phyloP scores from a whole-genome alignment of 2,113 vertebrate species.

The Forbesichthys papilliferus region DNA sequence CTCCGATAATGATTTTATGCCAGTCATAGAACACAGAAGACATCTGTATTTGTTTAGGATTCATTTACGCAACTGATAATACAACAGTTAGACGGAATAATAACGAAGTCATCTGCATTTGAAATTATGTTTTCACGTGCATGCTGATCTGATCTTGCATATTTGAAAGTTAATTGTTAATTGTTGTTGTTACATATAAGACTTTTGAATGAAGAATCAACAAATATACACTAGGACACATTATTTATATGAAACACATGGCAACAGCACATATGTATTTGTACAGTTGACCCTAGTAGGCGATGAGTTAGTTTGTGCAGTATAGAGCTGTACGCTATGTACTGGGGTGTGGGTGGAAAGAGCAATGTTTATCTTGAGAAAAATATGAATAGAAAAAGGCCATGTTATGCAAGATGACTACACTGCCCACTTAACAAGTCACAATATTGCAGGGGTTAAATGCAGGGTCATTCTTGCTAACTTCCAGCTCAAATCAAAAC shows the following conservation, averaged over 20 bases:
- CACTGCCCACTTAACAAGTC: too few species aligned
- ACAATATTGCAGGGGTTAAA: too few species aligned
- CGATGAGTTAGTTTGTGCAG: background rate
- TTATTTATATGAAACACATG: background rate
- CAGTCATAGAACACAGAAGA: conserved; percentile 17
- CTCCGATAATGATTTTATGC: conserved; percentile 38
- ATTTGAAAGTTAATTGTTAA: conserved; percentile 30
- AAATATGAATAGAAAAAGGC: background rate
- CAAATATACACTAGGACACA: conserved; percentile 10
- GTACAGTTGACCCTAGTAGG: conserved; percentile 1
- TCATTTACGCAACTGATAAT: conserved; percentile 9
- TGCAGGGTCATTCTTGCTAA: too few species aligned
- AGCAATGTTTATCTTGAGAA: conserved; percentile 2
- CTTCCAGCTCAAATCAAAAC: too few species aligned
- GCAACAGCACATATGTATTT: background rate
- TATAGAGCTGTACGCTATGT: conserved; percentile 1
- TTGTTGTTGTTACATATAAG: too few species aligned
- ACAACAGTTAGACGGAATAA: conserved; percentile 1
- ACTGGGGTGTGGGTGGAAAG: background rate
- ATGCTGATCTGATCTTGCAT: background rate
- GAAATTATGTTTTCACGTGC: conserved; percentile 7
- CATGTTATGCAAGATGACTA: too few species aligned
- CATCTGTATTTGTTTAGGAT: conserved; percentile 10
- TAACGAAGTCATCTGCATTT: background rate
- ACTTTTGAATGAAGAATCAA: conserved; percentile 33